Base-by-base conservation (phyloP, 2,888 invertebrate species). In the Torymus texanus region DNA sequence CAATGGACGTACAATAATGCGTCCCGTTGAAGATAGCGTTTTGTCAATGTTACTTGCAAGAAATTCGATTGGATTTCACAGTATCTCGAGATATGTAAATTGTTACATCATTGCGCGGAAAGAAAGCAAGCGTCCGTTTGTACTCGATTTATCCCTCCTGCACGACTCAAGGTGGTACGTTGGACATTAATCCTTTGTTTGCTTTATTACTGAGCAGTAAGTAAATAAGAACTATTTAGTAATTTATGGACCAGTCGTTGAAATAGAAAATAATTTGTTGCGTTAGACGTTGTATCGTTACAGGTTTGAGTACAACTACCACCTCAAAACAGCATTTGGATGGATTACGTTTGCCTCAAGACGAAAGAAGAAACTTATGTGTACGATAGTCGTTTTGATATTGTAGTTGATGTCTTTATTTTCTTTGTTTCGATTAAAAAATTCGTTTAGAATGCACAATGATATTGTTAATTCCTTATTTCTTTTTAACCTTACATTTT, bases 11-110 rank as follows among this genome's bases (percentile, higher is more conserved):
- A 21, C 51, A 58, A 8, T 21, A 21, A 21, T 21, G 41, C 41
- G 10, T 58, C 16, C 41, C 58, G 70, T 50, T 50, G 18, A 50
- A 13, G 13, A 56, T 51, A 29, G 12, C n/a, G 2, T n/a, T 41
- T 3, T 56, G 24, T 12, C 8, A 56, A 56, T 56, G 11, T 3
- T n/a, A 56, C n/a, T 65, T 51, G 50, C 55, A 11, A 70, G 50
- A 14, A 50, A 68, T 50, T 13, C n/a, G 50, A 41, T 62, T 16
- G 10, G 18, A 73, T 55, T 16, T n/a, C 53, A 14, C 24, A 29
- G 53, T 72, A 24, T 62, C 61, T 73, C 14, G n/a, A 55, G 72
- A 73, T 73, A 73, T 73, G 72, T 73, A 16, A 59, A 63, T 62
- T 41, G 41, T 41, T 8, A 8, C 72, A 12, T 63, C 21, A 58